Conservation (phyloP, 2,888 invertebrate species). For the Drosophila histrio region DNA sequence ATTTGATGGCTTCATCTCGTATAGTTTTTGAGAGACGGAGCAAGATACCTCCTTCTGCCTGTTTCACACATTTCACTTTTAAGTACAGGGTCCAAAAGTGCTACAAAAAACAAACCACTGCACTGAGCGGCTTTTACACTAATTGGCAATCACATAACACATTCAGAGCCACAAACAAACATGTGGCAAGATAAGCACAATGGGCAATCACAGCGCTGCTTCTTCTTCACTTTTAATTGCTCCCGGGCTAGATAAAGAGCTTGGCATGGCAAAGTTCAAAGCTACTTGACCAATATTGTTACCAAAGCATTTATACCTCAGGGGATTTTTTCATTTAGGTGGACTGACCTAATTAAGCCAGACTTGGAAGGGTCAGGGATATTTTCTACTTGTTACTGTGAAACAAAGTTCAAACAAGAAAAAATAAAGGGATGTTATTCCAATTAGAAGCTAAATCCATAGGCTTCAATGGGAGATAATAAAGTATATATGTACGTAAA, state of each 20-base stretch:
- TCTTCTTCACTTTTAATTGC: neutral
- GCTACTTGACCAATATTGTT: neutral
- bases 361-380: neutral
- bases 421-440: neutral
- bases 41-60: too few species aligned
- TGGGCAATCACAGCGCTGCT: slow-evolving; percentile 10
- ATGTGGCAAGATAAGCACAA: slow-evolving; percentile 8
- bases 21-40: too few species aligned
- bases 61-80: too few species aligned
- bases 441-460: neutral
- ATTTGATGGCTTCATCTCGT: too few species aligned
- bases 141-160: slow-evolving; percentile 6
- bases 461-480: neutral
- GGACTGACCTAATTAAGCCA: neutral
- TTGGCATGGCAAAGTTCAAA: slow-evolving; percentile 9
- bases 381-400: neutral
- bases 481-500: neutral
- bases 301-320: neutral
- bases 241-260: slow-evolving; percentile 3
- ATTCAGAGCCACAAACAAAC: neutral
- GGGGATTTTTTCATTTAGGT: neutral
- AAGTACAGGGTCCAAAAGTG: too few species aligned
- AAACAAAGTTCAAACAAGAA: neutral
- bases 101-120: too few species aligned
- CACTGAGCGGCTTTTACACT: slow-evolving; percentile 2